Evolutionary conservation across 1,140 invertebrate genomes (phyloP), one percentile per base, ranked within the genome.

Genomic region (Ditylenchus dipsaci): DNA sequence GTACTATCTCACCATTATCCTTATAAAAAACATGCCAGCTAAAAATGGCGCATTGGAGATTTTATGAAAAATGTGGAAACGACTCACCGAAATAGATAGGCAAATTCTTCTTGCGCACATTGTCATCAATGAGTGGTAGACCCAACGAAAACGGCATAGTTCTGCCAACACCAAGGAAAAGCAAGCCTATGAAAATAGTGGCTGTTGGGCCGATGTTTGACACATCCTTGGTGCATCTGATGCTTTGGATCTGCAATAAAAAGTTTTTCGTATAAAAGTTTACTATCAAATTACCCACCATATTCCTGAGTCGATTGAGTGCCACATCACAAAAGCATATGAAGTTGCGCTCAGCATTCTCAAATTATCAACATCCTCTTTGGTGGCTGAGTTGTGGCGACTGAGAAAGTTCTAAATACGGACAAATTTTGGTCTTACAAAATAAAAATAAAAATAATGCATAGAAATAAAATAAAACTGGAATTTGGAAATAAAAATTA

Each of bases 1-100:
- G 33, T n/a, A 38, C 11, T 3, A 11, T 11, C 33, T 38, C 11
- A 38, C 33, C 62, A 82, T 66, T 63, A 82, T 83, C 15, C 76
- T 64, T 56, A 82, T 82, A 47, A 78, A 81, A 38, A 78, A 83
- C 43, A 82, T 80, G n/a, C 72, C 77, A 17, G 80, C 78, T 79
- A 59, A 77, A 79, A 53, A n/a, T 33, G 17, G 19, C 29, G 1
- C 21, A 61, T 29, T 5, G 21, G n/a, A 61, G 8, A 61, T 5
- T 5, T 33, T 29, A 13, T 3, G 26, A 21, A 5, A 19, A 5
- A 61, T 61, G 30, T 27, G 33, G 17, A 59, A 66, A 19, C 23
- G 1, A 7, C 57, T 53, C 47, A 81, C 78, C 78, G 61, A 80
- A 82, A 68, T 82, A 83, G 1, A 81, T 63, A 13, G 80, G 80